Evolutionary conservation across 2,797 vertebrate genomes (phyloP).

Genomic region (Rhadinocentrus ornatus): DNA sequence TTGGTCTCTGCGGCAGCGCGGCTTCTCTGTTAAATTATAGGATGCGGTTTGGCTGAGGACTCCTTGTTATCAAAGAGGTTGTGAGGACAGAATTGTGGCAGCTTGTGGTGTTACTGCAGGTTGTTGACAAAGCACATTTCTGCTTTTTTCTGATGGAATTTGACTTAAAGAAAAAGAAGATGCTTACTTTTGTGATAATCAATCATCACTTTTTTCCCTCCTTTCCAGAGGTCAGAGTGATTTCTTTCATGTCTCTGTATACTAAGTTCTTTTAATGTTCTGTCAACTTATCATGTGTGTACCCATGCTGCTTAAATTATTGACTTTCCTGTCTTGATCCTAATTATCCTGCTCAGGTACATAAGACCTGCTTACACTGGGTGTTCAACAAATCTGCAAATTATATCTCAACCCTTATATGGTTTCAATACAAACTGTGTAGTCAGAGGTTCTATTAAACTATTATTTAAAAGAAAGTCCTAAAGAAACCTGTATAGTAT

Average conservation of each 20-base stretch:
- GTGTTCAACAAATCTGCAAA: neutral
- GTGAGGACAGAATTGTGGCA: conserved; percentile 55
- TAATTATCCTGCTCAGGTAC: neutral
- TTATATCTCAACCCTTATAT: neutral
- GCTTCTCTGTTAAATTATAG: conserved; percentile 65
- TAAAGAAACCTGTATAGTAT: neutral
- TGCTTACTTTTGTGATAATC: conserved; percentile 50
- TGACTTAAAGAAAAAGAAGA: conserved; percentile 44
- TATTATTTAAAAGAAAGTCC: neutral
- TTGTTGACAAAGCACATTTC: conserved; percentile 55
- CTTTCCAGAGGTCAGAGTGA: conserved; percentile 35
- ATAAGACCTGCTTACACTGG: neutral
- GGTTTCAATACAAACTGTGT: neutral
- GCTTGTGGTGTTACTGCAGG: conserved; percentile 50
- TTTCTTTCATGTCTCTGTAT: conserved; percentile 9
- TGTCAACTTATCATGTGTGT: conserved; percentile 7
- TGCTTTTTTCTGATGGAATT: conserved; percentile 34
- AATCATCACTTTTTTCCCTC: conserved; percentile 35
- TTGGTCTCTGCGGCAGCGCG: conserved; percentile 41
- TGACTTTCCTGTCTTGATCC: conserved; percentile 5
- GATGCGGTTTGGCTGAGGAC: conserved; percentile 65
- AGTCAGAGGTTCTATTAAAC: neutral
- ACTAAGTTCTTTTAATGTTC: conserved; percentile 15
- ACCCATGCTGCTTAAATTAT: conserved; percentile 3
- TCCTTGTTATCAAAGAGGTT: conserved; percentile 64